These are phyloP conservation scores for Caenorhabditis macrosperma DNA, from an alignment of 2,888 invertebrate genomes.

Conservation along the genomic window DNA sequence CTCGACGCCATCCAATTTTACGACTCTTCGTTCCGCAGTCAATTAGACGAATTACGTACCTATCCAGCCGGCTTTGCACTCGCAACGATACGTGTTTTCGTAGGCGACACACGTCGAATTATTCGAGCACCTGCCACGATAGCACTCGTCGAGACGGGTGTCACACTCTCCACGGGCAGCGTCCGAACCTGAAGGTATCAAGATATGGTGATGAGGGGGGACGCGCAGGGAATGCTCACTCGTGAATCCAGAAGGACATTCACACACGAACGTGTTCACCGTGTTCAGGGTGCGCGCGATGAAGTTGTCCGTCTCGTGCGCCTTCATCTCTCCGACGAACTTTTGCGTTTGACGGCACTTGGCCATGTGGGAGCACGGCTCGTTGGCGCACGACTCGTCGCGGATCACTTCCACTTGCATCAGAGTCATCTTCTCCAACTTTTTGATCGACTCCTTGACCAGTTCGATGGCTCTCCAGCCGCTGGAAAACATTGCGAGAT, in stretches of 20 bases:
- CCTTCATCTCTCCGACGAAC: conserved; percentile 68
- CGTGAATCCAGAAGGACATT: conserved; percentile 78
- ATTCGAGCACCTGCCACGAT: conserved; percentile 72
- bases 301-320: conserved; percentile 77
- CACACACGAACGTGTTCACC: conserved; percentile 76
- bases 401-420: conserved; percentile 66
- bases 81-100: conserved; percentile 75
- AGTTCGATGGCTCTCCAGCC: conserved; percentile 71
- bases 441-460: conserved; percentile 60
- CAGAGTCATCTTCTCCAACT: conserved; percentile 67
- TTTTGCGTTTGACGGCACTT: conserved; percentile 76
- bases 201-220: neutral
- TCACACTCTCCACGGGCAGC: conserved; percentile 74
- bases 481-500: conserved; percentile 65
- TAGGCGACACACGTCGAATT: conserved; percentile 75
- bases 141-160: conserved; percentile 76
- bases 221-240: conserved; percentile 63
- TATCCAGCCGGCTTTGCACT: conserved; percentile 71
- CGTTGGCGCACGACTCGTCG: conserved; percentile 74
- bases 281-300: conserved; percentile 74
- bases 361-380: conserved; percentile 78
- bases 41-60: conserved; percentile 68
- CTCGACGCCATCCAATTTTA: conserved; percentile 32
- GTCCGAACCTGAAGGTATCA: conserved; percentile 68
- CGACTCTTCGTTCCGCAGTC: conserved; percentile 29